These are phyloP conservation scores for Sapayoa aenigma DNA, from an alignment of 2,113 vertebrate species.

Conservation along the genomic window DNA sequence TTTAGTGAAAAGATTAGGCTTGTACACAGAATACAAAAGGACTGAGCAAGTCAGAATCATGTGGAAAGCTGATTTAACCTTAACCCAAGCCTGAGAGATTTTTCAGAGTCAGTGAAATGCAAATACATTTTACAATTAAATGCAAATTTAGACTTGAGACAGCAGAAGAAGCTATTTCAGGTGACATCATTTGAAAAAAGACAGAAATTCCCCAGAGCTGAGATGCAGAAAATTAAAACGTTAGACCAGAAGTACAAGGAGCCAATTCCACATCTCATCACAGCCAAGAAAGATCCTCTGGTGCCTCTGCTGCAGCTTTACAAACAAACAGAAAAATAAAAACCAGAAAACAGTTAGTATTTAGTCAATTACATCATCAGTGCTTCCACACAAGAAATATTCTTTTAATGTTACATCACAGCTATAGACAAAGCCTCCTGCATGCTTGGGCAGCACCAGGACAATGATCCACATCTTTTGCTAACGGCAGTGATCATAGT, in stretches of 20 bases:
- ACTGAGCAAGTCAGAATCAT: not conserved
- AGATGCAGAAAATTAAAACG: not conserved
- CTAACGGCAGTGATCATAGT: not conserved
- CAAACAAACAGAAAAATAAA: not conserved
- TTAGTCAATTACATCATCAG: not conserved
- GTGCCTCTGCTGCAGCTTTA: not conserved
- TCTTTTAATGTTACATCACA: not conserved
- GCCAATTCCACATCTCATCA: not conserved
- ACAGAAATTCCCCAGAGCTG: not conserved
- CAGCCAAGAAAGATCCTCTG: not conserved
- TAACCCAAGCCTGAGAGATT: not conserved
- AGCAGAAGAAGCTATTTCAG: constrained; percentile 3
- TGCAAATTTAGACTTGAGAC: constrained; percentile 10
- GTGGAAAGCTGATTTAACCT: constrained; percentile 37
- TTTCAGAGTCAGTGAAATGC: not conserved
- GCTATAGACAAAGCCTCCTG: not conserved
- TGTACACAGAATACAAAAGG: constrained; percentile 3
- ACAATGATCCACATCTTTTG: not conserved
- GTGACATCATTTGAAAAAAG: not conserved
- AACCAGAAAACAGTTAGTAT: not conserved
- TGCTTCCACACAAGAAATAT: not conserved
- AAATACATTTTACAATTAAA: constrained; percentile 40
- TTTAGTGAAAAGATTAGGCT: constrained; percentile 5
- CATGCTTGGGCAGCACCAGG: not conserved
- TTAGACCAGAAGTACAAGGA: not conserved